Base-by-base conservation (phyloP, 2,113 vertebrate species). In the Orthonyx spaldingii region DNA sequence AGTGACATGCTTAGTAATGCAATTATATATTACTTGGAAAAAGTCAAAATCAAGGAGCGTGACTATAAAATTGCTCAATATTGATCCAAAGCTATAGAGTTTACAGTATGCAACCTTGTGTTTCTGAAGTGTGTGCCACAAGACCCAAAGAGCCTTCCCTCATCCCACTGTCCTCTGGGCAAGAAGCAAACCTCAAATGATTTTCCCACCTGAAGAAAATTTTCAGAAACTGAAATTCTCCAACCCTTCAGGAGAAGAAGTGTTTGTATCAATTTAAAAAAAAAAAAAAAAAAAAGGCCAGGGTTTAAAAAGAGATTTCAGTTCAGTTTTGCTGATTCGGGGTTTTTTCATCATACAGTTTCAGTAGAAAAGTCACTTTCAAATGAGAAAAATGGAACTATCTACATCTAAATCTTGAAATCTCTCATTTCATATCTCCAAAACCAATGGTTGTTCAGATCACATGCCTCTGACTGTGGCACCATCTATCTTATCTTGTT, bases 361-460 rank as follows among this genome's bases (percentile, higher is more conserved):
- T 89, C 59, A 74, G 32, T 42, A 69, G n/a, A 69, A 83, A 90
- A 80, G 41, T 64, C 35, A 79, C 61, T 71, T 92, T 85, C 59
- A 86, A 49, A 57, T 49, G 10, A 91, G 42, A 90, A 72, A 90
- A 86, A 56, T 20, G 0, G 27, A 90, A 72, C 23, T 53, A 15
- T 26, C 32, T 84, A 41, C 11, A 10, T 19, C n/a, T 19, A 80
- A 76, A 72, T 57, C 37, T 74, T 80, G 37, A 89, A 81, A 65
- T 37, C 46, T 27, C 20, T 82, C 10, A 79, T 65, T 72, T 89
- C 23, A 2, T 46, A 46, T 39, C 26, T 77, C 68, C 32, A 86
- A 76, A 97, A 52, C 7, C 35, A 64, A 26, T 44, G 35, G 12
- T 13, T 87, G 7, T 30, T 66, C 42, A 78, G 35, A 56, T 71